Evolutionary conservation across 2,888 invertebrate species (phyloP).

Genomic region (Pseudeuparius sepicola): DNA sequence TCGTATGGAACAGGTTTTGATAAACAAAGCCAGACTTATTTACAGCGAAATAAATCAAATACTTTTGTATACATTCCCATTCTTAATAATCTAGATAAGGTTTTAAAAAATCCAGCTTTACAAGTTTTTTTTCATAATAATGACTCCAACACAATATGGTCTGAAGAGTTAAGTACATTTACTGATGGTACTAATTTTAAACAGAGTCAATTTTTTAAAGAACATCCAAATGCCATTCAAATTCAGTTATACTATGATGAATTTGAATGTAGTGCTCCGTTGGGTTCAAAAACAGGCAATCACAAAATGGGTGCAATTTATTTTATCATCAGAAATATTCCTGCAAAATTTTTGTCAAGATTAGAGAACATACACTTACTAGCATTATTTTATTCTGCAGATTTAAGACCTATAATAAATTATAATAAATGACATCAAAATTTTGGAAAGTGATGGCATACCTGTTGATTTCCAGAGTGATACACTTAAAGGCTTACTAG

Average conservation of each 20-base stretch:
- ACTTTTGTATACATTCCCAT: slow-evolving; percentile 11
- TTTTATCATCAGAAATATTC: slow-evolving; percentile 18
- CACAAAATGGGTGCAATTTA: slow-evolving; percentile 22
- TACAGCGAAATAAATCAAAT: slow-evolving; percentile 3
- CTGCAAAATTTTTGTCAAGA: slow-evolving; percentile 9
- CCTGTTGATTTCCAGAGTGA: slow-evolving; percentile 1
- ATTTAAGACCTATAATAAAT: slow-evolving; percentile 16
- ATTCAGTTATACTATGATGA: slow-evolving; percentile 21
- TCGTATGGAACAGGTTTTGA: too few relatives aligned
- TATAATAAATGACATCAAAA: slow-evolving; percentile 17
- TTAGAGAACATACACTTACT: slow-evolving; percentile 17
- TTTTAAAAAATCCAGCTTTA: too few relatives aligned
- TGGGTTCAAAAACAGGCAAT: slow-evolving; percentile 20
- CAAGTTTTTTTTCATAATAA: too few relatives aligned
- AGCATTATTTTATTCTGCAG: slow-evolving; percentile 16
- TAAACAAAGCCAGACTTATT: too few relatives aligned
- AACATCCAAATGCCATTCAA: slow-evolving; percentile 11
- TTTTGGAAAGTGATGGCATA: slow-evolving; percentile 16
- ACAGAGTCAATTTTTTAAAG: slow-evolving; percentile 2
- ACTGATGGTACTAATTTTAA: slow-evolving; percentile 1
- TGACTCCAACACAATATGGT: too few relatives aligned
- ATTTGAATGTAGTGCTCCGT: slow-evolving; percentile 18
- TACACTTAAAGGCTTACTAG: slow-evolving; percentile 15
- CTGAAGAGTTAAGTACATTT: neutral
- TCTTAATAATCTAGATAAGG: slow-evolving; percentile 10